Conservation (phyloP, 2,888 invertebrate genomes). For the Tetragonisca angustula region DNA sequence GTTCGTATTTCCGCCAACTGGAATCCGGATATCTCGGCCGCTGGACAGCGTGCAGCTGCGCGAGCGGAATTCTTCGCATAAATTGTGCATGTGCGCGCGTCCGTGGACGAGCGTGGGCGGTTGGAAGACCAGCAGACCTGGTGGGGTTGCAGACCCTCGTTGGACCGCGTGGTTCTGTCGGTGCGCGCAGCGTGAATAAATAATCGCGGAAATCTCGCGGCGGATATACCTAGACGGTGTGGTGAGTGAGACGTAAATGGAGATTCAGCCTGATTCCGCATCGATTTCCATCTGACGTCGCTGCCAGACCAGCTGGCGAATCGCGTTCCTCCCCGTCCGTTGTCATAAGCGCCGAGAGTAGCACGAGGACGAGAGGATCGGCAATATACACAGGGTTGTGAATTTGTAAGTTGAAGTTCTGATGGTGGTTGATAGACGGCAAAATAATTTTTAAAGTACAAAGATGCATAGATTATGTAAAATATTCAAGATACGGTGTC, state of each 20-base stretch:
- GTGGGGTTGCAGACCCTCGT: slow-evolving; percentile 52
- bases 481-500: no score
- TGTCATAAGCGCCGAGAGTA: slow-evolving; percentile 10
- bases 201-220: slow-evolving; percentile 74
- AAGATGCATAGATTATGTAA: no score
- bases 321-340: slow-evolving; percentile 10
- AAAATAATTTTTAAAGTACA: background rate
- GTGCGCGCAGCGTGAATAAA: slow-evolving; percentile 62
- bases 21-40: slow-evolving; percentile 66
- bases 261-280: slow-evolving; percentile 72
- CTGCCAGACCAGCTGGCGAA: background rate
- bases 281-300: slow-evolving; percentile 71
- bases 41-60: slow-evolving; percentile 67
- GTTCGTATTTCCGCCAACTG: slow-evolving; percentile 63
- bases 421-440: background rate
- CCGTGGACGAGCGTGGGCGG: slow-evolving; percentile 60
- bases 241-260: slow-evolving; percentile 77
- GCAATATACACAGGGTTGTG: no score
- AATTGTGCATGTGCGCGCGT: slow-evolving; percentile 63
- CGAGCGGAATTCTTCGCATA: slow-evolving; percentile 71
- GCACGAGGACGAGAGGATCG: no score
- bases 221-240: slow-evolving; percentile 61
- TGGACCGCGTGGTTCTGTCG: slow-evolving; percentile 30
- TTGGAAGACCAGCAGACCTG: slow-evolving; percentile 41
- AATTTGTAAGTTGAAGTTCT: background rate